phyloP scores from a whole-genome alignment of 2,113 vertebrate species.

The Rhabdomys dilectus region DNA sequence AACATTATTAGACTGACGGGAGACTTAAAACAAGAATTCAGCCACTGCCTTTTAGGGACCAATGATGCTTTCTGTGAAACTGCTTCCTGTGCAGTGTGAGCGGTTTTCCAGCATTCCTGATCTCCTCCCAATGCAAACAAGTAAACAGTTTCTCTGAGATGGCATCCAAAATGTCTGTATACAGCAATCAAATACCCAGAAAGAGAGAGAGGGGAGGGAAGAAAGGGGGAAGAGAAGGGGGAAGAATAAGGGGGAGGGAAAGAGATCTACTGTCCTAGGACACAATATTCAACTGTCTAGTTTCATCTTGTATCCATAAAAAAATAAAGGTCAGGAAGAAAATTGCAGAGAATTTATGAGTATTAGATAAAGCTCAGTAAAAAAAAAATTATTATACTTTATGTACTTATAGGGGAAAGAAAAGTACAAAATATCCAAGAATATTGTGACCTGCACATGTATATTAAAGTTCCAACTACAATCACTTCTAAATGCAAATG shows the following conservation, averaged over 20 bases:
- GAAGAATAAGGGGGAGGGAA: background rate
- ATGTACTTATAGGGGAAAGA: background rate
- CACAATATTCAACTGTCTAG: background rate
- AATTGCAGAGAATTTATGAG: background rate
- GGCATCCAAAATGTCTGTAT: background rate
- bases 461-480: slow-evolving; percentile 17
- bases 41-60: background rate
- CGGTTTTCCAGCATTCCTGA: background rate
- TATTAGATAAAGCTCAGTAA: background rate
- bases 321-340: background rate
- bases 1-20: background rate
- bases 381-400: background rate
- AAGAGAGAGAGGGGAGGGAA: accelerated
- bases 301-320: background rate
- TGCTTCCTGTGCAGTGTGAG: background rate
- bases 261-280: background rate
- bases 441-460: slow-evolving; percentile 8
- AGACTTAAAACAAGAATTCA: background rate
- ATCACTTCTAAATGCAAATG: slow-evolving; percentile 8
- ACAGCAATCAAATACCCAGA: background rate
- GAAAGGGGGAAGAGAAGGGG: background rate
- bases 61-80: background rate
- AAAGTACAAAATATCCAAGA: background rate
- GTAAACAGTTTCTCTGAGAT: background rate
- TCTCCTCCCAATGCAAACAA: background rate